These are phyloP conservation scores for Oncorhynchus kisutch DNA, from an alignment of 2,113 vertebrate genomes.

Conservation along the genomic window DNA sequence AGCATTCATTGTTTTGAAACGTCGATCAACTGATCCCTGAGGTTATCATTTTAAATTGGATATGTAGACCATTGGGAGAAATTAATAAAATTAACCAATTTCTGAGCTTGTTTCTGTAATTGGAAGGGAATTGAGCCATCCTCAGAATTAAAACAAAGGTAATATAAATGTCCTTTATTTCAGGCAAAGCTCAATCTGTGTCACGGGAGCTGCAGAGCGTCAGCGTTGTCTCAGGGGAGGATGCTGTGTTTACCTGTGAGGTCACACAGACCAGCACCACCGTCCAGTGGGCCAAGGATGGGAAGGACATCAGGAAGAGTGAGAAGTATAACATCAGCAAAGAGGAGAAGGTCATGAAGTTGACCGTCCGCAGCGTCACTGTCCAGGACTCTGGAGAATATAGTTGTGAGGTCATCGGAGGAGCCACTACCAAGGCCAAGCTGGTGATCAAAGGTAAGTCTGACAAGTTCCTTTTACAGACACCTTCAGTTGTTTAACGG, in stretches of 20 bases:
- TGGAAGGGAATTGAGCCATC: neutral
- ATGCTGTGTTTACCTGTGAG: constrained; percentile 83
- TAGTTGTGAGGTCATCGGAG: constrained; percentile 82
- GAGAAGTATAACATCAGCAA: constrained; percentile 83
- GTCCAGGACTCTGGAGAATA: constrained; percentile 88
- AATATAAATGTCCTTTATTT: constrained; percentile 3
- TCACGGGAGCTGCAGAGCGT: constrained; percentile 77
- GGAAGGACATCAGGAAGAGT: constrained; percentile 83
- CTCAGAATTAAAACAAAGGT: neutral
- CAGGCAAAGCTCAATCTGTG: constrained; percentile 82
- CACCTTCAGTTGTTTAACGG: neutral
- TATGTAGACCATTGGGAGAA: no score
- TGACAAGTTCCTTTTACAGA: neutral
- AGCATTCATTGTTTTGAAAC: neutral
- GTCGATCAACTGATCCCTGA: neutral
- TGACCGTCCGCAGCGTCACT: constrained; percentile 72
- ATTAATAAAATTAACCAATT: no score
- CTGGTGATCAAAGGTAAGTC: constrained; percentile 82
- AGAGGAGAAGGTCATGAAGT: constrained; percentile 66
- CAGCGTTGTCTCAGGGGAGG: constrained; percentile 69
- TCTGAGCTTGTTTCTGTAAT: neutral
- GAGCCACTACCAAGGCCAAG: constrained; percentile 78
- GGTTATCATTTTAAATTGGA: no score
- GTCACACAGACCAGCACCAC: constrained; percentile 70
- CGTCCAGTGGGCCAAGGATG: constrained; percentile 87